Conservation (phyloP, 1,140 invertebrate species). For the Hylaeus volcanicus region DNA sequence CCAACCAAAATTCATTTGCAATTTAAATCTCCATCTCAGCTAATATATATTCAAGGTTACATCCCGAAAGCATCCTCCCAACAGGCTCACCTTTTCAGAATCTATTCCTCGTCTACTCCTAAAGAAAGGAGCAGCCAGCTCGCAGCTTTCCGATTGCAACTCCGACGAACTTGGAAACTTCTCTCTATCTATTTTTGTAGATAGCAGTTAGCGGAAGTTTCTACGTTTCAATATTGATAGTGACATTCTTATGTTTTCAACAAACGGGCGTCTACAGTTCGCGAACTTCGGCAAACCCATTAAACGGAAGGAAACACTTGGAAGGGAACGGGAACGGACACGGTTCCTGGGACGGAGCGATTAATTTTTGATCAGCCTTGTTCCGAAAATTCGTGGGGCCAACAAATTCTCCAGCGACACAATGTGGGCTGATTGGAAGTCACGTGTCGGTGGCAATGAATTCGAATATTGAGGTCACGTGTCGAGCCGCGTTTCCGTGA, state of each 20-base stretch:
- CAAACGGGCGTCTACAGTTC: background rate
- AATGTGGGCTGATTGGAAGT: constrained; percentile 69
- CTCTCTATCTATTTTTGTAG: too few relatives aligned
- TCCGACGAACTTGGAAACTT: too few relatives aligned
- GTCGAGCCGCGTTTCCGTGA: constrained; percentile 63
- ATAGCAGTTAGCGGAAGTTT: background rate
- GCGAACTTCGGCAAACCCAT: too few relatives aligned
- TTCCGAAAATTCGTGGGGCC: background rate
- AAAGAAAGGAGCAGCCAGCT: too few relatives aligned
- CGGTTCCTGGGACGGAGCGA: background rate
- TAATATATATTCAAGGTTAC: too few relatives aligned
- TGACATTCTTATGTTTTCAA: background rate
- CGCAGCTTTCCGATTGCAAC: too few relatives aligned
- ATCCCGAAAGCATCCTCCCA: too few relatives aligned
- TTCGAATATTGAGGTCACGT: constrained; percentile 68
- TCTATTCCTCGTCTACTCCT: too few relatives aligned
- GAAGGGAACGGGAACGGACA: background rate
- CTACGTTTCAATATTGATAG: background rate
- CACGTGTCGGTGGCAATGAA: constrained; percentile 71
- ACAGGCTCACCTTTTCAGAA: too few relatives aligned
- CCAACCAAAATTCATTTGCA: too few relatives aligned
- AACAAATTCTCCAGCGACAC: constrained; percentile 52
- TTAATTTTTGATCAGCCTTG: constrained; percentile 4
- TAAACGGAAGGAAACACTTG: too few relatives aligned
- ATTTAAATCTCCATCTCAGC: too few relatives aligned